Evolutionary conservation across 2,888 invertebrate genomes (phyloP).

Genomic region (Hesperia comma): DNA sequence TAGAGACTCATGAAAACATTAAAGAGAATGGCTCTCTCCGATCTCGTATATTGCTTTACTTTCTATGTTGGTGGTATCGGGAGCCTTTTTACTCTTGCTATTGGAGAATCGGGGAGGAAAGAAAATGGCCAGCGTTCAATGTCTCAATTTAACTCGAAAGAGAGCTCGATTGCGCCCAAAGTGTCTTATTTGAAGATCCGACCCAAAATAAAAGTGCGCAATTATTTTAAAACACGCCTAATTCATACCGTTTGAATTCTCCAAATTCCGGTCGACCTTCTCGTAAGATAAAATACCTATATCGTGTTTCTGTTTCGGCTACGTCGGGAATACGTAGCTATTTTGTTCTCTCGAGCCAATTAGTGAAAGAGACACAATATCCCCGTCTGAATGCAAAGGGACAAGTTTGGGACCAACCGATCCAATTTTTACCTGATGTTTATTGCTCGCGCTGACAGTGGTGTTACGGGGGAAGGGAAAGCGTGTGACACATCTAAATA

Average conservation of each 20-base stretch:
- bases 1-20: slow-evolving; percentile 78
- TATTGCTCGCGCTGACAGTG: slow-evolving; percentile 73
- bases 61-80: slow-evolving; percentile 72
- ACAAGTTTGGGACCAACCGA: slow-evolving; percentile 69
- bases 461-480: slow-evolving; percentile 70
- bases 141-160: slow-evolving; percentile 73
- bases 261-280: slow-evolving; percentile 56
- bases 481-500: slow-evolving; percentile 62
- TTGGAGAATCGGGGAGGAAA: slow-evolving; percentile 74
- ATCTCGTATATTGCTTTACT: slow-evolving; percentile 71
- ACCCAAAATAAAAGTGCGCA: slow-evolving; percentile 62
- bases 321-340: slow-evolving; percentile 45
- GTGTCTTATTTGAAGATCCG: slow-evolving; percentile 55
- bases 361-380: slow-evolving; percentile 72
- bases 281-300: slow-evolving; percentile 60
- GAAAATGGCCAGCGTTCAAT: slow-evolving; percentile 77
- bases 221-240: slow-evolving; percentile 67
- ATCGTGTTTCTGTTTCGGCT: slow-evolving; percentile 64
- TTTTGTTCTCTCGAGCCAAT: slow-evolving; percentile 65
- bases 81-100: slow-evolving; percentile 73
- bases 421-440: slow-evolving; percentile 80
- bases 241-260: slow-evolving; percentile 65
- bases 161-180: slow-evolving; percentile 67
- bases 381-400: slow-evolving; percentile 60
- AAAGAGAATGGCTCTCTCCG: slow-evolving; percentile 71